Conservation (phyloP, 2,888 invertebrate genomes). For the Cordilura impudica region DNA sequence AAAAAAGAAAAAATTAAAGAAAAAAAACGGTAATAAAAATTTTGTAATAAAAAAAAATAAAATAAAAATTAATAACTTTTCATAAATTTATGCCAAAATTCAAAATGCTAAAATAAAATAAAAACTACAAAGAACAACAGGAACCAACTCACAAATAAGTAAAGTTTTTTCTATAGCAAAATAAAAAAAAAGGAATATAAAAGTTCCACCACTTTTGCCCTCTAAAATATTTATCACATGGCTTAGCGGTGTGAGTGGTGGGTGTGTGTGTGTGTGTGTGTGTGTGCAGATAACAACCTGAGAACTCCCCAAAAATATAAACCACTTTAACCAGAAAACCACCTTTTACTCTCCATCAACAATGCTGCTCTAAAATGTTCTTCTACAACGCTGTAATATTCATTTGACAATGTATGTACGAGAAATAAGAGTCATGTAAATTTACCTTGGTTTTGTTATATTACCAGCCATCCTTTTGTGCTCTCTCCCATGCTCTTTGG, state of each 20-base stretch:
- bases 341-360: background rate
- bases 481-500: background rate
- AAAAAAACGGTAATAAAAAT: too few species aligned
- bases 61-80: slow-evolving; percentile 39
- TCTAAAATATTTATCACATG: slow-evolving; percentile 60
- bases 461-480: background rate
- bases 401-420: background rate
- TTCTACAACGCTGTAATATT: slow-evolving; percentile 13
- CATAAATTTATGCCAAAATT: slow-evolving; percentile 23
- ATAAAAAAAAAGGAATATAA: slow-evolving; percentile 6
- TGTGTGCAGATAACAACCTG: background rate
- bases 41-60: background rate
- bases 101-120: background rate
- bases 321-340: background rate
- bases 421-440: slow-evolving; percentile 24
- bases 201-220: slow-evolving; percentile 58
- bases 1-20: slow-evolving; percentile 7
- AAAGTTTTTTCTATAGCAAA: background rate
- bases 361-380: background rate
- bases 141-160: background rate
- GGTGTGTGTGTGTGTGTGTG: background rate
- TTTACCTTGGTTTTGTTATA: background rate
- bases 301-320: slow-evolving; percentile 1
- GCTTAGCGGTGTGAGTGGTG: background rate
- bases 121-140: slow-evolving; percentile 1